Percentiles rank a stretch among this genome's conserved stretches.
phyloP scores from a whole-genome alignment of 1,140 invertebrate species.

The Diuraphis noxia region DNA sequence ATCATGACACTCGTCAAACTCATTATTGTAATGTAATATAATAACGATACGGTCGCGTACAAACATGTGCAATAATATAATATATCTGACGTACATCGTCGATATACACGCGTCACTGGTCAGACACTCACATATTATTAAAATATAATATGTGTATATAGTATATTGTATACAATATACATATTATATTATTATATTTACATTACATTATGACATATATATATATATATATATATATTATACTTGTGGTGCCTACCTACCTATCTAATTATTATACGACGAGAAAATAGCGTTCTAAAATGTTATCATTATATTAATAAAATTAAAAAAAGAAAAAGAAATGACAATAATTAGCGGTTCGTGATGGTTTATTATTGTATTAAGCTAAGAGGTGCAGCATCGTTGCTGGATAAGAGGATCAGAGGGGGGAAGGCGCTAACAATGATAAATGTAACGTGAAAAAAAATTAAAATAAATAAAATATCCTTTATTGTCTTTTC shows the following conservation, averaged over 20 bases:
- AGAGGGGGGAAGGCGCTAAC: neutral
- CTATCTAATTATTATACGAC: neutral
- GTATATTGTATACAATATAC: neutral
- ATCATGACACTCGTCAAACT: neutral
- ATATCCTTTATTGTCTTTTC: neutral
- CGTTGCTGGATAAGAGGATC: neutral
- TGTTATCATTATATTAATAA: neutral
- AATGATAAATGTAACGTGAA: neutral
- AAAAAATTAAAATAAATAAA: constrained; percentile 7
- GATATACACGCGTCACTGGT: neutral
- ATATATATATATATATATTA: too few species aligned
- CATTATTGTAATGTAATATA: neutral
- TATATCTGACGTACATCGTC: neutral
- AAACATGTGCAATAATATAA: constrained; percentile 8
- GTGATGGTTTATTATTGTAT: neutral
- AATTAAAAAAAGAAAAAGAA: neutral
- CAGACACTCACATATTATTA: neutral
- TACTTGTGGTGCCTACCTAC: neutral
- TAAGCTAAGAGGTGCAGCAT: neutral
- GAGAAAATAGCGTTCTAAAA: neutral
- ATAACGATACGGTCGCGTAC: neutral
- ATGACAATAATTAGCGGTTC: neutral
- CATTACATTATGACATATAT: too few species aligned
- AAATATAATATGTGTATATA: neutral
- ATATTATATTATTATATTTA: too few species aligned